Percentiles rank a stretch among this genome's conserved stretches.
These are phyloP conservation scores for Ochlodes sylvanus DNA, from an alignment of 2,888 invertebrate species.

Conservation along the genomic window DNA sequence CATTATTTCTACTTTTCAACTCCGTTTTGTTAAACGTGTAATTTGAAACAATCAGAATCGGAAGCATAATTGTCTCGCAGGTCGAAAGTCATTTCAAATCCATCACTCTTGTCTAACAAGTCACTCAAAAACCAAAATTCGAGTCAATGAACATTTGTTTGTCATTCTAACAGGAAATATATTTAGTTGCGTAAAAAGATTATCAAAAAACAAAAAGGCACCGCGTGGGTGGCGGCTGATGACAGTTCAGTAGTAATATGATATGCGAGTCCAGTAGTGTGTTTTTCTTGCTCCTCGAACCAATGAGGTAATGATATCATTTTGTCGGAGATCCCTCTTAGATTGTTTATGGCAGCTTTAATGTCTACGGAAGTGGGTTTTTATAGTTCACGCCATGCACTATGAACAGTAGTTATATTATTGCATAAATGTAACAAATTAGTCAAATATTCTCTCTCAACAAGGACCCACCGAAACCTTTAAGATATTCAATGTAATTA, in stretches of 20 bases:
- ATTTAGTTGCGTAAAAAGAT: slow-evolving; percentile 75
- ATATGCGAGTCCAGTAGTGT: slow-evolving; percentile 73
- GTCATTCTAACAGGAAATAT: slow-evolving; percentile 84
- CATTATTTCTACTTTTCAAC: slow-evolving; percentile 3
- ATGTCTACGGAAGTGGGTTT: slow-evolving; percentile 56
- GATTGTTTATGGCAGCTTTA: slow-evolving; percentile 45
- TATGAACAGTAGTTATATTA: slow-evolving; percentile 3
- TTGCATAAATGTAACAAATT: neutral
- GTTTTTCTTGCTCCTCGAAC: slow-evolving; percentile 74
- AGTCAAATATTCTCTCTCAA: neutral
- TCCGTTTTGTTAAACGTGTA: neutral
- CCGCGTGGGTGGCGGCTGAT: slow-evolving; percentile 80
- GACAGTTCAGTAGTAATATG: slow-evolving; percentile 81
- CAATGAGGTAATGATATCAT: slow-evolving; percentile 70
- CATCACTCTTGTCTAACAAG: slow-evolving; percentile 80
- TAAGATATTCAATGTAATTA: no score
- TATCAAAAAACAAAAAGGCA: slow-evolving; percentile 67
- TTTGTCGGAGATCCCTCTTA: slow-evolving; percentile 58
- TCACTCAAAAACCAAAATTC: slow-evolving; percentile 67
- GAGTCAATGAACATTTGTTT: slow-evolving; percentile 80
- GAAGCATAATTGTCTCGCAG: slow-evolving; percentile 66
- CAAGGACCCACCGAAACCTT: no score
- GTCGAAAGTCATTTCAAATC: slow-evolving; percentile 74
- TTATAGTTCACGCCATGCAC: slow-evolving; percentile 43
- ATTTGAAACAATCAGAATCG: slow-evolving; percentile 49